These are phyloP conservation scores for Sycophila texana DNA, from an alignment of 2,888 invertebrate species.

Conservation along the genomic window DNA sequence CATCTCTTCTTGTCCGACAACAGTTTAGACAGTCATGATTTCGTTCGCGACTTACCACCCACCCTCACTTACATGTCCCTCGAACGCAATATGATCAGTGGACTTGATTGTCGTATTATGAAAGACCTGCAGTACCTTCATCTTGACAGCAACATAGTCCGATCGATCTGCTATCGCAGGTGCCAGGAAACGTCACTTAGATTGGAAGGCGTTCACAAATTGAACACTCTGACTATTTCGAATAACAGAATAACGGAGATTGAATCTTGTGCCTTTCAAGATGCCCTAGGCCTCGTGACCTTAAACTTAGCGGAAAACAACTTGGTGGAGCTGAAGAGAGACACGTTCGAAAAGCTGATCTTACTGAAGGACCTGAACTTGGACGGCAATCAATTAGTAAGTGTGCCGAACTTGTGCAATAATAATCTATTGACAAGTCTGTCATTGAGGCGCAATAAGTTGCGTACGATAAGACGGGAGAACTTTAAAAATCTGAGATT, in stretches of 20 bases:
- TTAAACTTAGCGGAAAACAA: constrained; percentile 64
- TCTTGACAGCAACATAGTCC: constrained; percentile 64
- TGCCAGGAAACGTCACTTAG: constrained; percentile 60
- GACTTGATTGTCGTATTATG: constrained; percentile 59
- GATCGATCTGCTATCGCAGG: constrained; percentile 60
- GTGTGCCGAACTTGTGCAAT: constrained; percentile 58
- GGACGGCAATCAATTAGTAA: constrained; percentile 60
- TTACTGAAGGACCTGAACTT: constrained; percentile 61
- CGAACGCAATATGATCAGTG: constrained; percentile 62
- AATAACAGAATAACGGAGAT: constrained; percentile 62
- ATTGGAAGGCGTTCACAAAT: constrained; percentile 59
- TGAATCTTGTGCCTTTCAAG: constrained; percentile 62
- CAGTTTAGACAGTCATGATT: constrained; percentile 59
- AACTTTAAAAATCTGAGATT: constrained; percentile 58
- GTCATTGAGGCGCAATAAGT: constrained; percentile 62
- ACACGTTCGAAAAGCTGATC: constrained; percentile 58
- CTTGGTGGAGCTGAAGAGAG: constrained; percentile 57
- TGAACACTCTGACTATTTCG: constrained; percentile 62
- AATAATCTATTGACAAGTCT: constrained; percentile 59
- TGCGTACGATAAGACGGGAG: constrained; percentile 57
- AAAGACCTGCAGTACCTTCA: constrained; percentile 60
- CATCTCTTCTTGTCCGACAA: constrained; percentile 67
- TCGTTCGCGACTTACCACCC: constrained; percentile 61
- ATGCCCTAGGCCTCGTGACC: constrained; percentile 59
- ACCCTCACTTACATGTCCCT: constrained; percentile 64